phyloP scores from a whole-genome alignment of 92 coral and sea anemone genomes.

The Palythoa grandiflora region DNA sequence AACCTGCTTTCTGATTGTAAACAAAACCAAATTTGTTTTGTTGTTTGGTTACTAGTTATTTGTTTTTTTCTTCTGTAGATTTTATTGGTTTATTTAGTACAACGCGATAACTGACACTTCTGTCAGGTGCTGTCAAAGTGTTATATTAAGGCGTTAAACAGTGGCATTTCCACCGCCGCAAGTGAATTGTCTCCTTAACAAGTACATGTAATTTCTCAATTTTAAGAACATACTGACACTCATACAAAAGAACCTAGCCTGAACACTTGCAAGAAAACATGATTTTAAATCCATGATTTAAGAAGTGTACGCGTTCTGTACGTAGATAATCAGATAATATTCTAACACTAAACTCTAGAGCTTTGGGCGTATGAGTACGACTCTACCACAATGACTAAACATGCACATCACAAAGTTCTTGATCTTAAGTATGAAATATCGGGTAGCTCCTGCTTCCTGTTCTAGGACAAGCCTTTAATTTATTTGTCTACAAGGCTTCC shows the following conservation, averaged over 20 bases:
- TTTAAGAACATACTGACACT: not conserved
- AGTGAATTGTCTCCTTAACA: not conserved
- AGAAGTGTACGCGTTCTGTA: too few species aligned
- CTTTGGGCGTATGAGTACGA: too few species aligned
- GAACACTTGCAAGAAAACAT: too few species aligned
- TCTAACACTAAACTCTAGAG: too few species aligned
- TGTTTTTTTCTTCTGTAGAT: not conserved
- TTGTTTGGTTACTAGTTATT: not conserved
- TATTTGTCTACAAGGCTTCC: not conserved
- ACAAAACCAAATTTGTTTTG: not conserved
- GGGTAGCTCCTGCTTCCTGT: too few species aligned
- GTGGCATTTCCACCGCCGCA: not conserved
- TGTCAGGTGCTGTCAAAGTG: conserved; percentile 11
- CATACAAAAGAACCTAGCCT: too few species aligned
- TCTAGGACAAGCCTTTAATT: not conserved
- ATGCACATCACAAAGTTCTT: not conserved
- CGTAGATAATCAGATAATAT: too few species aligned
- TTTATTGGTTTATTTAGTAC: not conserved
- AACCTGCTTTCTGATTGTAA: not conserved
- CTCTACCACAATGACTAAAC: too few species aligned
- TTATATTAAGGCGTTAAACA: not conserved
- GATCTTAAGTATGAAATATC: not conserved
- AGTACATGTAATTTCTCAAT: not conserved
- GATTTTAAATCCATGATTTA: too few species aligned
- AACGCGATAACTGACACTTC: conserved; percentile 16